Conservation (phyloP, 2,888 invertebrate genomes). For the Nephrocerus scutellatus region DNA sequence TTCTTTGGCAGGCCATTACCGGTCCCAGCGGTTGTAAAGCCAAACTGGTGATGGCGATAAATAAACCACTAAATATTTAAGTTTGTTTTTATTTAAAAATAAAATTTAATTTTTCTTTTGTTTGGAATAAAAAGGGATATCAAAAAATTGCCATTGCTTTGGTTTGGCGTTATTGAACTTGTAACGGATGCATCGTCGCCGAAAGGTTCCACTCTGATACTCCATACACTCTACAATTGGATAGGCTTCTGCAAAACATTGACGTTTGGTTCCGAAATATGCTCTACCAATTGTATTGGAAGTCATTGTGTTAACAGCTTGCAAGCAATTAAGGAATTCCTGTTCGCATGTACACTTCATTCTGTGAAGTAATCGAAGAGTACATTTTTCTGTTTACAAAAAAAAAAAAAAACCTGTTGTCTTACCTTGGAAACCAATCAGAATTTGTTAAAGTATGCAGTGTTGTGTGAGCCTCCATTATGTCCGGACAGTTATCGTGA, state of each 20-base stretch:
- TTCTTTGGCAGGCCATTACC: too few species aligned
- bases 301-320: slow-evolving; percentile 32
- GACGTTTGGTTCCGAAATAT: slow-evolving; percentile 37
- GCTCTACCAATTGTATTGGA: slow-evolving; percentile 39
- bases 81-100: slow-evolving; percentile 1
- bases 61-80: too few species aligned
- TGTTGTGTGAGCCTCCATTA: slow-evolving; percentile 34
- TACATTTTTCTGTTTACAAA: slow-evolving; percentile 20
- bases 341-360: slow-evolving; percentile 45
- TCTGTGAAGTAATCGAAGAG: slow-evolving; percentile 26
- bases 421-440: slow-evolving; percentile 44
- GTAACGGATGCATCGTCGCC: slow-evolving; percentile 42
- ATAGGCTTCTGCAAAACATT: slow-evolving; percentile 37
- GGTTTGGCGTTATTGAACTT: slow-evolving; percentile 30
- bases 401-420: slow-evolving; percentile 2
- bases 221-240: slow-evolving; percentile 36
- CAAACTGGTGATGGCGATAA: too few species aligned
- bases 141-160: slow-evolving; percentile 43
- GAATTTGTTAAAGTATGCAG: slow-evolving; percentile 38
- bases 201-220: slow-evolving; percentile 35
- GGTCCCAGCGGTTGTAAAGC: too few species aligned
- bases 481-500: slow-evolving; percentile 59
- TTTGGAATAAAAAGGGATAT: slow-evolving; percentile 40
- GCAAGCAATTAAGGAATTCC: slow-evolving; percentile 42
- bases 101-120: slow-evolving; percentile 10